These are phyloP conservation scores for Oxyscelio sp. DNA, from an alignment of 2,888 invertebrate species.

Conservation along the genomic window DNA sequence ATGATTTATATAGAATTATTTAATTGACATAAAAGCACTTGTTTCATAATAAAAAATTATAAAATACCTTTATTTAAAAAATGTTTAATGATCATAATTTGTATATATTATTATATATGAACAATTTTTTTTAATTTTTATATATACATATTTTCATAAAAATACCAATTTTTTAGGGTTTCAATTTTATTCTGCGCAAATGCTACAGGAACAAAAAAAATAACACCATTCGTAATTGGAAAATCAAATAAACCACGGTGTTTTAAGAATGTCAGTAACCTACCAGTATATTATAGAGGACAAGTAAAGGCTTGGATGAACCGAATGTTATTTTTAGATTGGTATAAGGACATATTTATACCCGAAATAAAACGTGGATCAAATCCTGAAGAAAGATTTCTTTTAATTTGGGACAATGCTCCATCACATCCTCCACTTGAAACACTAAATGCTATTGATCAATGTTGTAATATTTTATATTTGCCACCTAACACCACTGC, in stretches of 20 bases:
- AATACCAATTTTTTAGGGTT: background rate
- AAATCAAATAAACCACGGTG: conserved; percentile 6
- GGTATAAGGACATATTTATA: conserved; percentile 4
- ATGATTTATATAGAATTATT: background rate
- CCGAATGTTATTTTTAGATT: background rate
- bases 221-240: conserved; percentile 10
- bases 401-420: conserved; percentile 2
- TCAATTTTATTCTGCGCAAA: conserved; percentile 74
- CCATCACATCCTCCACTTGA: conserved; percentile 10
- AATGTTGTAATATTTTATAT: background rate
- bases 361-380: background rate
- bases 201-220: conserved; percentile 60
- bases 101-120: background rate
- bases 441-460: background rate
- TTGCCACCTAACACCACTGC: conserved; percentile 6
- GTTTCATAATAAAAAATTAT: background rate
- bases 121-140: background rate
- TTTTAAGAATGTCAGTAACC: conserved; percentile 3
- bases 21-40: background rate
- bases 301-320: conserved; percentile 11
- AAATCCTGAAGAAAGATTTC: background rate
- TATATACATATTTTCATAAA: conserved; percentile 62
- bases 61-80: background rate
- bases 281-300: background rate
- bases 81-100: background rate